phyloP scores from a whole-genome alignment of 2,888 invertebrate genomes.

The Dromius quadrimaculatus region DNA sequence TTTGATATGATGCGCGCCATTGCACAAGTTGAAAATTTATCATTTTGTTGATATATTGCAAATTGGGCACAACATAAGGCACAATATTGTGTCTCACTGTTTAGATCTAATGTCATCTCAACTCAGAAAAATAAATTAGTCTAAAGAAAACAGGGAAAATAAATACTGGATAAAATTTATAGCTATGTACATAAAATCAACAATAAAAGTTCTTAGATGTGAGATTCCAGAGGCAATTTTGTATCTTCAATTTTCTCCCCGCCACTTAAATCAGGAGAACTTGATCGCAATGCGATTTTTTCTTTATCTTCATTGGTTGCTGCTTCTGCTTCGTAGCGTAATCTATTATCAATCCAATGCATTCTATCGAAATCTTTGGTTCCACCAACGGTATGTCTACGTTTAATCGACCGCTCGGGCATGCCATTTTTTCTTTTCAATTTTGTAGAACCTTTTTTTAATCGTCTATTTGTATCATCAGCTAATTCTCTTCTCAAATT shows the following conservation, averaged over 20 bases:
- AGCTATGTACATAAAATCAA: conserved; percentile 44
- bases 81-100: conserved; percentile 49
- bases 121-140: conserved; percentile 24
- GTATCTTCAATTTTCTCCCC: conserved; percentile 52
- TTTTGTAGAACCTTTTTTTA: conserved; percentile 71
- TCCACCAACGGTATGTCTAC: conserved; percentile 93
- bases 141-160: conserved; percentile 25
- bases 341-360: conserved; percentile 70
- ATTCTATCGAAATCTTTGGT: conserved; percentile 86
- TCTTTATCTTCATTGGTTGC: conserved; percentile 65
- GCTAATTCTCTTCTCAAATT: conserved; percentile 76
- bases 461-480: conserved; percentile 64
- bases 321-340: conserved; percentile 65
- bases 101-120: conserved; percentile 5
- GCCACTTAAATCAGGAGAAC: conserved; percentile 72
- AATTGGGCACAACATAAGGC: conserved; percentile 49
- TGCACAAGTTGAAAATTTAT: conserved; percentile 30
- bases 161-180: conserved; percentile 48
- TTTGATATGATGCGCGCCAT: conserved; percentile 40
- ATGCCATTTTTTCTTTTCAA: conserved; percentile 82
- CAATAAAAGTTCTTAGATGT: conserved; percentile 65
- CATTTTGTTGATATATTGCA: conserved; percentile 42
- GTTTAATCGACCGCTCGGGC: conserved; percentile 86
- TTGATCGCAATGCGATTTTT: conserved; percentile 71
- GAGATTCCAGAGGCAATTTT: conserved; percentile 72